These are phyloP conservation scores for Plectrocnemia conspersa DNA, from an alignment of 1,140 invertebrate genomes.

Conservation along the genomic window DNA sequence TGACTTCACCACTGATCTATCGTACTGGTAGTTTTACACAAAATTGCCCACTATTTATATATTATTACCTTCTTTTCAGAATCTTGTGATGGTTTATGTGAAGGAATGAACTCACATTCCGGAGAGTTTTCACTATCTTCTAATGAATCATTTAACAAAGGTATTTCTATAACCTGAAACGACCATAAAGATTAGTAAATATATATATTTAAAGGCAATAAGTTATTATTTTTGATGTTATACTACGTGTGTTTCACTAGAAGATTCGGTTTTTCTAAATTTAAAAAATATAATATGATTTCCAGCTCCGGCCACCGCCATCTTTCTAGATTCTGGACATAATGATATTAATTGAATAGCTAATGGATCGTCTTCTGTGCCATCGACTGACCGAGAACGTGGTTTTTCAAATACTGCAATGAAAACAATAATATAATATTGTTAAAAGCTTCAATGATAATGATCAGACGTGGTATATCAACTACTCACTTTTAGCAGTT, in stretches of 20 bases:
- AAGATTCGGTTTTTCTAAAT: conserved; percentile 86
- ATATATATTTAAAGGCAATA: conserved; percentile 13
- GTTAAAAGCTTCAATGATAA: not conserved
- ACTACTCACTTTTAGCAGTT: conserved; percentile 70
- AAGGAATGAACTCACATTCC: conserved; percentile 68
- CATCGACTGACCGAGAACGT: conserved; percentile 53
- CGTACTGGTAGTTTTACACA: no score
- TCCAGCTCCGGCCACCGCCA: conserved; percentile 84
- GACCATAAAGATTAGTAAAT: not conserved
- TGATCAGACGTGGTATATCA: not conserved
- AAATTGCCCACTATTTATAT: no score
- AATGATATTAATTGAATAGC: conserved; percentile 90
- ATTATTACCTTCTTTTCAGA: conserved; percentile 53
- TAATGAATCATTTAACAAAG: conserved; percentile 75
- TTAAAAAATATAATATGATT: conserved; percentile 93
- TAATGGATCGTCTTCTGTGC: conserved; percentile 79
- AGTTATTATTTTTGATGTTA: conserved; percentile 15
- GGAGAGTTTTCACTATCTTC: conserved; percentile 76
- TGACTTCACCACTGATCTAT: no score
- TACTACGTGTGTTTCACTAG: conserved; percentile 77
- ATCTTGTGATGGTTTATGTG: conserved; percentile 53
- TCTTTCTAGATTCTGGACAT: conserved; percentile 84
- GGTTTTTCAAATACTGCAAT: conserved; percentile 73
- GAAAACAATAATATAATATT: conserved; percentile 20
- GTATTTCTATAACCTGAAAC: conserved; percentile 78